These are phyloP conservation scores for Aphidius gifuensis DNA, from an alignment of 1,140 invertebrate species.

Conservation along the genomic window DNA sequence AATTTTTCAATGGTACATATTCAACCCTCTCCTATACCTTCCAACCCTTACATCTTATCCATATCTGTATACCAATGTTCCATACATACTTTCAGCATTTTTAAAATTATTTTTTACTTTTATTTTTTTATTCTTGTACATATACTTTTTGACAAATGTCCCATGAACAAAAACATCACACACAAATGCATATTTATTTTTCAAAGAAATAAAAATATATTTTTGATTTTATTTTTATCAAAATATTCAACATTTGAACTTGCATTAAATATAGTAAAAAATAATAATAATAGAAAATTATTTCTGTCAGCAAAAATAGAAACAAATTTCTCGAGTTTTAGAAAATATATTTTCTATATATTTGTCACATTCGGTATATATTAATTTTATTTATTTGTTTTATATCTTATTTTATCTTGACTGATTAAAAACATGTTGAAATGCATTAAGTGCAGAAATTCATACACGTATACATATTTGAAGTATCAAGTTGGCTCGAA, in stretches of 20 bases:
- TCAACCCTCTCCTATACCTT: constrained; percentile 12
- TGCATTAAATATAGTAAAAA: too few relatives aligned
- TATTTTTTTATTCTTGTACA: constrained; percentile 12
- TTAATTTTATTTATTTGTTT: too few relatives aligned
- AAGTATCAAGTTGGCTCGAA: constrained; percentile 25
- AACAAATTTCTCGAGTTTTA: too few relatives aligned
- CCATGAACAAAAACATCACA: constrained; percentile 26
- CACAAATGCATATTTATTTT: too few relatives aligned
- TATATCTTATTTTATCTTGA: not conserved
- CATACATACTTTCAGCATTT: too few relatives aligned
- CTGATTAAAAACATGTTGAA: constrained; percentile 5
- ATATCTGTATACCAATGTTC: constrained; percentile 12
- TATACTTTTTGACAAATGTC: constrained; percentile 28
- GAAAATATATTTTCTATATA: too few relatives aligned
- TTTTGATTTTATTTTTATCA: too few relatives aligned
- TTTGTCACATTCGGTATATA: too few relatives aligned
- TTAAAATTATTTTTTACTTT: not conserved
- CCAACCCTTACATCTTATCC: constrained; percentile 4
- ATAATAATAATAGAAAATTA: too few relatives aligned
- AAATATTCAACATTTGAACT: too few relatives aligned
- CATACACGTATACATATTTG: not conserved
- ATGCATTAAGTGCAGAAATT: constrained; percentile 18
- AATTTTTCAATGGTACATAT: constrained; percentile 38
- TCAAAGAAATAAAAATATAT: too few relatives aligned
- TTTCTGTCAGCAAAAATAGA: too few relatives aligned